Conservation (phyloP, 2,888 invertebrate genomes). For the Cotesia congregata region DNA sequence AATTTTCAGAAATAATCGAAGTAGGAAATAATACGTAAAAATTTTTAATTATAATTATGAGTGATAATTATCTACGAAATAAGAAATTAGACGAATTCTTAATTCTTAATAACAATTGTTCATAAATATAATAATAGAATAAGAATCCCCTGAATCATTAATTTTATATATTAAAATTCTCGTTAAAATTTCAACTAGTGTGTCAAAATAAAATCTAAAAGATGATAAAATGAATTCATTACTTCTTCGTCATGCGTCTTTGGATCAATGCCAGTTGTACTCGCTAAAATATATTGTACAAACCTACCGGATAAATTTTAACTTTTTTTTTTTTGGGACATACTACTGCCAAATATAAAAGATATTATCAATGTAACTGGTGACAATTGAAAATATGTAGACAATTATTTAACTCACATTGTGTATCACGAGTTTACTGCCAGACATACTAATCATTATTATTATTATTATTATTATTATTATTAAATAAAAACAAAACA, state of each 20-base stretch:
- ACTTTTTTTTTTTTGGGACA: conserved; percentile 7
- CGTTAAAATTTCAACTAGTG: conserved; percentile 2
- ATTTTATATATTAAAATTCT: conserved; percentile 13
- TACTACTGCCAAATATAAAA: conserved; percentile 42
- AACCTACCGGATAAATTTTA: conserved; percentile 17
- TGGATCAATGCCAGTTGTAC: conserved; percentile 48
- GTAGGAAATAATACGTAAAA: no score
- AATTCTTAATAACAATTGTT: conserved; percentile 8
- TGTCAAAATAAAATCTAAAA: conserved; percentile 36
- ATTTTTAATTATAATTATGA: no score
- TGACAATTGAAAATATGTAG: neutral
- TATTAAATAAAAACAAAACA: neutral
- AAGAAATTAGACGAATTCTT: no score
- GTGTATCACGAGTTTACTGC: neutral
- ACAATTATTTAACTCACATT: neutral
- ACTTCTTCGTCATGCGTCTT: conserved; percentile 49
- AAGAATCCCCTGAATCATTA: neutral
- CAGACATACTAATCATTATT: neutral
- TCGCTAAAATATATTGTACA: conserved; percentile 46
- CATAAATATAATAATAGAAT: no score
- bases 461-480: neutral
- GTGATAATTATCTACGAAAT: no score
- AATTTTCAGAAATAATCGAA: no score
- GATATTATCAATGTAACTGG: conserved; percentile 28
- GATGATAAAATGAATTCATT: conserved; percentile 50